Percentiles rank a stretch among this genome's conserved stretches.
Conservation (phyloP, 2,113 vertebrate species). For the Empidonax traillii region DNA sequence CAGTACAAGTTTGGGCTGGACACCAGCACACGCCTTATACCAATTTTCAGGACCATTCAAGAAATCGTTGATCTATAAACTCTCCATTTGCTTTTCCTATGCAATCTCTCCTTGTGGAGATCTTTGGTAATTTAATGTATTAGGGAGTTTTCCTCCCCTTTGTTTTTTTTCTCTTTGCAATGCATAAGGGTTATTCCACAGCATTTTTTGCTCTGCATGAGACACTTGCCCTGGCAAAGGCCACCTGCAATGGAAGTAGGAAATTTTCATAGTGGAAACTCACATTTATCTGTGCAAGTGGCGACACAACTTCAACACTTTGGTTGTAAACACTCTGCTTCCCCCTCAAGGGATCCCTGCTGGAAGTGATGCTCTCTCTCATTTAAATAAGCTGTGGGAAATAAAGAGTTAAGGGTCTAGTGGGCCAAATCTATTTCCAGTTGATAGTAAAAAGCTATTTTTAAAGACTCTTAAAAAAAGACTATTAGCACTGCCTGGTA, state of each 20-base stretch:
- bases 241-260: background rate
- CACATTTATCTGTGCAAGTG: background rate
- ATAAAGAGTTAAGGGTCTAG: background rate
- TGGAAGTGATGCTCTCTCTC: background rate
- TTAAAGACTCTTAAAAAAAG: background rate
- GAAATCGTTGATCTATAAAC: background rate
- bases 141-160: fast-evolving
- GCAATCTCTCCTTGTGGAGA: background rate
- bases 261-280: background rate
- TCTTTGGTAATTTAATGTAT: background rate
- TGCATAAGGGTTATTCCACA: background rate
- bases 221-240: background rate
- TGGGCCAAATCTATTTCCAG: background rate
- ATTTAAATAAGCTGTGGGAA: background rate
- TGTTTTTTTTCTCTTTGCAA: background rate
- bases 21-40: background rate
- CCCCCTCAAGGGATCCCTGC: background rate
- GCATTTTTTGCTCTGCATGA: background rate
- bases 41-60: background rate
- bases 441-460: background rate
- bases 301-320: background rate
- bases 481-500: background rate
- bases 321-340: background rate
- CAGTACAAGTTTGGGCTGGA: background rate
- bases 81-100: background rate